Evolutionary conservation across 2,113 vertebrate species (phyloP), one percentile per base, ranked within the genome.

Genomic region (Xyliphius kryptos): DNA sequence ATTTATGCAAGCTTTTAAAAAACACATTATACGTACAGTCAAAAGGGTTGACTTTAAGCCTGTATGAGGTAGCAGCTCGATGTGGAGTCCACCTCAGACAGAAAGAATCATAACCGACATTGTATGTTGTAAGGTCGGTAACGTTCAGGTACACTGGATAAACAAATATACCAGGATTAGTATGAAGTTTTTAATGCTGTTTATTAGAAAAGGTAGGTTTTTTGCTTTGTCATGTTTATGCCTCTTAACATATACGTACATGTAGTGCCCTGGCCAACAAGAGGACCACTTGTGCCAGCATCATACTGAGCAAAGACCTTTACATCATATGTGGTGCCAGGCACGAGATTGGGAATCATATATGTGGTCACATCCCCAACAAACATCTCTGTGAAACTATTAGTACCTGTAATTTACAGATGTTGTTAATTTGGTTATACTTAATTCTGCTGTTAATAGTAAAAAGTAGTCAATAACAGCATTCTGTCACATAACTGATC

Each of bases 251-350:
- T 46, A 21, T 40, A 76, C 87, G 63, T 86, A 98, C 96, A 76
- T 41, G 95, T 98, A 26, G 95, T 94, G 81, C 96, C 94, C 87
- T 90, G 83, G 76, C 92, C 96, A 32, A 75, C 66, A 73, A 98
- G 80, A 53, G 94, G 90, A 50, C 68, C 77, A 21, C 96, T 98
- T 73, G 89, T 48, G 68, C 96, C 96, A 57, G 89, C 88, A 72
- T 89, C 89, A 57, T 99, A 99, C 77, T 93, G 90, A 38, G 95
- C 94, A 61, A 89, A 88, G 76, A 99, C 92, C 61, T 90, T 86
- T 65, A 99, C 80, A 38, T 97, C 94, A 0, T 99, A 99, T 7
- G 87, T 91, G 41, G 95, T 97, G 68, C 96, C 96, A 66, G 94
- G 91, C 58, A 88, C 83, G 55, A 99, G 87, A 74, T 95, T 95